Evolutionary conservation across 2,113 vertebrate species (phyloP).

Genomic region (Burhinus oedicnemus): DNA sequence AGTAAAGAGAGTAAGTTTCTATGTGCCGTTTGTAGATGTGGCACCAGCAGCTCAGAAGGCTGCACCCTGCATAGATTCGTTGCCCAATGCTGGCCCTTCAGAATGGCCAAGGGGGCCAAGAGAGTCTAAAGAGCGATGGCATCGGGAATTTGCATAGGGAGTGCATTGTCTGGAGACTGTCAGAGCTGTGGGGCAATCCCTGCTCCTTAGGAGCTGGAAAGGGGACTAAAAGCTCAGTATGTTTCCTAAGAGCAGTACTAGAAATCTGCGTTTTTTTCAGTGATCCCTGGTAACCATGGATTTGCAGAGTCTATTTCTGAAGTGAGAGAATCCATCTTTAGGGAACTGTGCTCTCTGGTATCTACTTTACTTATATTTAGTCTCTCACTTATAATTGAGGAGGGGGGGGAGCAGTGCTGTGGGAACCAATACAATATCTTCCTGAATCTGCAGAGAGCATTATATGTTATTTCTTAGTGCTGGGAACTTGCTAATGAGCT

Average conservation of each 20-base stretch:
- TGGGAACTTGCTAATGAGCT: neutral
- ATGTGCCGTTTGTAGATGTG: accelerated
- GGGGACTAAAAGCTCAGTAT: neutral
- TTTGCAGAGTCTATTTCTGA: neutral
- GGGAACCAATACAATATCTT: neutral
- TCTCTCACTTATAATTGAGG: neutral
- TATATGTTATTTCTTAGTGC: neutral
- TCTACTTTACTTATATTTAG: neutral
- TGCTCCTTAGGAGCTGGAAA: neutral
- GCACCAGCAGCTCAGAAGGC: neutral
- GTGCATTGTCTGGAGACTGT: neutral
- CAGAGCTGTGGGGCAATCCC: neutral
- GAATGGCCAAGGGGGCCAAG: neutral
- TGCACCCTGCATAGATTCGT: neutral
- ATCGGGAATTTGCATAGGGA: neutral
- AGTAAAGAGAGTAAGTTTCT: conserved; percentile 83
- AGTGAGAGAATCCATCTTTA: neutral
- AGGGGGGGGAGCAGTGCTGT: neutral
- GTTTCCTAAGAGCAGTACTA: neutral
- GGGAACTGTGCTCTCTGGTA: neutral
- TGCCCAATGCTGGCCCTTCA: neutral
- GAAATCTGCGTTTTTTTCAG: neutral
- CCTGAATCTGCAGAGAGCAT: neutral
- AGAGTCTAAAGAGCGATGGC: neutral
- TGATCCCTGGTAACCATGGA: neutral